Conservation (phyloP, 23 tunicate genomes). For the Styela clava region DNA sequence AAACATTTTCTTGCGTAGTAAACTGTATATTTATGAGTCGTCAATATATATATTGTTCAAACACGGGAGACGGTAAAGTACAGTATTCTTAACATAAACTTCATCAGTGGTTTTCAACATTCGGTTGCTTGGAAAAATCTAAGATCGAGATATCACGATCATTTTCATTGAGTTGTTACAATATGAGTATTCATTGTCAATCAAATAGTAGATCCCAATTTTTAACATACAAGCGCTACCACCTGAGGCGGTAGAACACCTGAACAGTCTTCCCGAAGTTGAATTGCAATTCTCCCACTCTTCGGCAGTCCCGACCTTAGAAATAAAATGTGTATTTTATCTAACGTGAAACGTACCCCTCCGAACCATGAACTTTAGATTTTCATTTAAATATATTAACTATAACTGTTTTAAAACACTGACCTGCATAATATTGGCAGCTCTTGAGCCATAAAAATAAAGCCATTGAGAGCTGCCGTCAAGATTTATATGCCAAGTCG, state of each 20-base stretch:
- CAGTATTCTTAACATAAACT: no score
- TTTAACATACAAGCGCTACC: conserved; percentile 21
- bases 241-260: conserved; percentile 8
- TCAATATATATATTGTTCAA: no score
- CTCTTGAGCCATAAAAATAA: conserved; percentile 7
- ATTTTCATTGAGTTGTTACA: conserved; percentile 3
- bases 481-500: conserved; percentile 8
- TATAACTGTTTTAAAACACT: no score
- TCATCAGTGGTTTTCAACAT: no score
- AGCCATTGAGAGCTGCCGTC: conserved; percentile 24
- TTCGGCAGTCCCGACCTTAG: background rate
- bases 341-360: no score
- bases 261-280: background rate
- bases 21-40: no score
- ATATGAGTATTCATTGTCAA: background rate
- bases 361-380: no score
- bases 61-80: no score
- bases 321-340: background rate
- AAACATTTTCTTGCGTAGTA: no score
- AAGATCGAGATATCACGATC: conserved; percentile 7
- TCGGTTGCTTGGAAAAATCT: no score
- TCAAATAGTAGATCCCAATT: conserved; percentile 18
- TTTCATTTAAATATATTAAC: no score
- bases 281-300: conserved; percentile 4
- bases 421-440: conserved; percentile 8